Evolutionary conservation across 1,140 invertebrate species (phyloP).

Genomic region (Heliconius congener): DNA sequence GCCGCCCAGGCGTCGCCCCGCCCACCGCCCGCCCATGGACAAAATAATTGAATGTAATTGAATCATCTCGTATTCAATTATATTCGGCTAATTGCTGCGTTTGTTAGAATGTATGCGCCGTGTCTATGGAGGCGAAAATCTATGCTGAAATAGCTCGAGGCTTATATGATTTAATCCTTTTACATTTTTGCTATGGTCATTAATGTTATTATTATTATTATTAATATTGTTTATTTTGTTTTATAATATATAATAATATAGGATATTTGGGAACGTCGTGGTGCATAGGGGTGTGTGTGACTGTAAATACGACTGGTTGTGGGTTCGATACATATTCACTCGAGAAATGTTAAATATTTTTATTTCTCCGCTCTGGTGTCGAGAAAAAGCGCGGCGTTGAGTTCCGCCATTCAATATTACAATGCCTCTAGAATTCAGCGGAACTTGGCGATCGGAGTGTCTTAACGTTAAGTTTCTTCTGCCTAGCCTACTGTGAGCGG

Average conservation of each 20-base stretch:
- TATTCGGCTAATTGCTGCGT: constrained; percentile 56
- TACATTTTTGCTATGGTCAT: background rate
- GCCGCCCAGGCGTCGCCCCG: constrained; percentile 59
- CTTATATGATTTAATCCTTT: constrained; percentile 3
- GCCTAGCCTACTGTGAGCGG: too few species aligned
- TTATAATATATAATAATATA: background rate
- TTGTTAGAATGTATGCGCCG: constrained; percentile 50
- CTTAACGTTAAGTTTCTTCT: too few species aligned
- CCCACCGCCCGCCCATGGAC: constrained; percentile 59
- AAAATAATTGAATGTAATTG: constrained; percentile 73
- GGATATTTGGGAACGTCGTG: too few species aligned
- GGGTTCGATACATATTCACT: too few species aligned
- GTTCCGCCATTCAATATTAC: too few species aligned
- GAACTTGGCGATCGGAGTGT: too few species aligned
- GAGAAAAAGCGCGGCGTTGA: too few species aligned
- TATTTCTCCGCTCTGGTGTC: too few species aligned
- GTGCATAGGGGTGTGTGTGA: too few species aligned
- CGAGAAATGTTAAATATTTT: too few species aligned
- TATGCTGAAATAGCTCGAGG: background rate
- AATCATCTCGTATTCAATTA: constrained; percentile 72
- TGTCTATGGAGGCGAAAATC: constrained; percentile 2
- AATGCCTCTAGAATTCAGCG: too few species aligned
- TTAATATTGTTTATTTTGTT: background rate
- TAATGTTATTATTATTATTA: background rate
- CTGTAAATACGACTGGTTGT: too few species aligned